Percentiles rank a stretch among this genome's conserved stretches.
Conservation (phyloP, 2,113 vertebrate species). For the Procavia capensis region DNA sequence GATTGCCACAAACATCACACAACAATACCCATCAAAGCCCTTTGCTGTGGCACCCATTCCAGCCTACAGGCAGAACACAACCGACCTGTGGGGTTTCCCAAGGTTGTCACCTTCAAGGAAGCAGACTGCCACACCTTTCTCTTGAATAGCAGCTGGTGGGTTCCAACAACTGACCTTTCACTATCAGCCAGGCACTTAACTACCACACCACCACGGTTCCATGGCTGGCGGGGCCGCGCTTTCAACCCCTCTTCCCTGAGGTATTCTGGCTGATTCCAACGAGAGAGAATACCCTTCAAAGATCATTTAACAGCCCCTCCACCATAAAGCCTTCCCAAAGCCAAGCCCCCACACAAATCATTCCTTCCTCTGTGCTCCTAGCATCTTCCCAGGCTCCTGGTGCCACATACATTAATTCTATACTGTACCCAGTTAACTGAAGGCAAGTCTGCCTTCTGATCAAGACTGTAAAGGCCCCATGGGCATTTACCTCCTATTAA, state of each 20-base stretch:
- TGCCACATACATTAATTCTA: rapidly evolving
- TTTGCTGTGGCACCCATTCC: too few species aligned
- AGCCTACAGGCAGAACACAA: too few species aligned
- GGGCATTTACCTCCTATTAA: background rate
- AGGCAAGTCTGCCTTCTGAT: background rate
- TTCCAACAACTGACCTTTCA: too few species aligned
- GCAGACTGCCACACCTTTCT: too few species aligned
- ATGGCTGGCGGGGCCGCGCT: background rate
- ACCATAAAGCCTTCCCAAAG: background rate
- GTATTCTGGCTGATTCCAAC: background rate
- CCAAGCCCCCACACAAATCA: background rate
- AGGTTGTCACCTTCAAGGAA: too few species aligned
- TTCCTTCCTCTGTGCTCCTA: rapidly evolving
- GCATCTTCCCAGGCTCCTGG: background rate
- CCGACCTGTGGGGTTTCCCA: too few species aligned
- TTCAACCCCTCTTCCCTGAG: background rate
- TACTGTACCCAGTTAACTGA: background rate
- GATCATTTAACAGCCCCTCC: background rate
- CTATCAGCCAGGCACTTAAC: too few species aligned
- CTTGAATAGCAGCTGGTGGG: too few species aligned
- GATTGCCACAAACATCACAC: too few species aligned
- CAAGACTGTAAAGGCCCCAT: rapidly evolving
- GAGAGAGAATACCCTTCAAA: background rate
- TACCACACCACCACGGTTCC: too few species aligned
- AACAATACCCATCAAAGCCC: too few species aligned